A percentile compares a stretch with the other conserved stretches of the same genome.
phyloP scores from a whole-genome alignment of 2,888 invertebrate species.

The Dioctria linearis region DNA sequence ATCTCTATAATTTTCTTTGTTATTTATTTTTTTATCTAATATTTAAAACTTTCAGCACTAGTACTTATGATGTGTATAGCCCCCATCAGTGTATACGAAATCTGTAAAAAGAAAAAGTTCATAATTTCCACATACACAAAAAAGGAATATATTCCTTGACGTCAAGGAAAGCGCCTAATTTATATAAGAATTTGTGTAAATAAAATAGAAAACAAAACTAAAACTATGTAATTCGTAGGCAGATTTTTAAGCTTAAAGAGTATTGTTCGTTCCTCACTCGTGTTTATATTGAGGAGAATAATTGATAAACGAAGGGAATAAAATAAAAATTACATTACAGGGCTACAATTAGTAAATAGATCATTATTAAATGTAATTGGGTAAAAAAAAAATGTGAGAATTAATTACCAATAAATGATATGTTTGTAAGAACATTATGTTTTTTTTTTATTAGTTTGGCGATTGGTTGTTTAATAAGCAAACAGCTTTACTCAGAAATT shows the following conservation, averaged over 20 bases:
- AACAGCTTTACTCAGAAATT: too few relatives aligned
- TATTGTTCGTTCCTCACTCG: constrained; percentile 19
- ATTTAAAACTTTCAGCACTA: constrained; percentile 16
- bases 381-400: constrained; percentile 25
- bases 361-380: constrained; percentile 37
- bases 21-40: not conserved
- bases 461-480: too few relatives aligned
- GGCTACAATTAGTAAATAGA: constrained; percentile 45
- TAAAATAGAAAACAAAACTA: constrained; percentile 6
- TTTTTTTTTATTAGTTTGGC: too few relatives aligned
- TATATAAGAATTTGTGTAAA: constrained; percentile 30
- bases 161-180: constrained; percentile 9
- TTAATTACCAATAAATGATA: constrained; percentile 43
- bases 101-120: constrained; percentile 15
- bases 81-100: constrained; percentile 31
- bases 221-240: constrained; percentile 1
- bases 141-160: constrained; percentile 7
- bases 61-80: not conserved
- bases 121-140: not conserved
- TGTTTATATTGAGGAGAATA: constrained; percentile 17
- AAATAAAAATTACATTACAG: constrained; percentile 45
- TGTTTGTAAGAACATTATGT: constrained; percentile 39
- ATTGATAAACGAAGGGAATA: constrained; percentile 30
- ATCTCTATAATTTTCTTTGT: too few relatives aligned
- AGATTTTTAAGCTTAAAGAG: constrained; percentile 30